Evolutionary conservation across 2,797 vertebrate genomes (phyloP).

Genomic region (Semotilus atromaculatus): DNA sequence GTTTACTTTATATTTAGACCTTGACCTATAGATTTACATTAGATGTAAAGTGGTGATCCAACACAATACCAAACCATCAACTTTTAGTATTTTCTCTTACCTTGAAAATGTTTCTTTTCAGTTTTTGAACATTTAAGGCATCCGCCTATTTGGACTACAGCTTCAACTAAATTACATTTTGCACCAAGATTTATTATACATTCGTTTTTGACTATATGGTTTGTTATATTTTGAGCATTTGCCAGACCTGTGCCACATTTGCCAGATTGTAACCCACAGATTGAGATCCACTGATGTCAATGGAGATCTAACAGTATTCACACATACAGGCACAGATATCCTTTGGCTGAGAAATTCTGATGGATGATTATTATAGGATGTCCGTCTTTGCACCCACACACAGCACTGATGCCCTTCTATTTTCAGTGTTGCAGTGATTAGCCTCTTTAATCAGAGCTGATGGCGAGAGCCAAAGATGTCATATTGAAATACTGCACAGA

Average conservation of each 20-base stretch:
- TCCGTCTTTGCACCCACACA: slow-evolving; percentile 15
- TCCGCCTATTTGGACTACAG: background rate
- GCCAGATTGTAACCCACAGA: background rate
- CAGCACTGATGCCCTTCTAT: slow-evolving; percentile 35
- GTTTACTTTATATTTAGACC: background rate
- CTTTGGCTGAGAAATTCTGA: slow-evolving; percentile 20
- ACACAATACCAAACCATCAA: background rate
- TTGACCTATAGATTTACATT: too few species aligned
- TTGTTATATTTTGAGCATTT: background rate
- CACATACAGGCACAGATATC: slow-evolving; percentile 17
- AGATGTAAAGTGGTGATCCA: background rate
- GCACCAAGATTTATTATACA: too few species aligned
- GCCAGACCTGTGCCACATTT: background rate
- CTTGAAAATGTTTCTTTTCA: background rate
- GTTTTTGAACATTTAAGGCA: background rate
- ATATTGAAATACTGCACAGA: background rate
- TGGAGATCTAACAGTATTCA: background rate
- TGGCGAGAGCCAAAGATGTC: slow-evolving; percentile 9
- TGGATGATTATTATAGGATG: slow-evolving; percentile 41
- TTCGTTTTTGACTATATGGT: background rate
- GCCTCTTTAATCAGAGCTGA: slow-evolving; percentile 39
- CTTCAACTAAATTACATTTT: background rate
- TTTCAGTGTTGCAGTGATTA: slow-evolving; percentile 40
- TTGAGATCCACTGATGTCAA: background rate
- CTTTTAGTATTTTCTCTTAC: background rate